Conservation (phyloP, 2,888 invertebrate species). For the Lutraria lutraria region DNA sequence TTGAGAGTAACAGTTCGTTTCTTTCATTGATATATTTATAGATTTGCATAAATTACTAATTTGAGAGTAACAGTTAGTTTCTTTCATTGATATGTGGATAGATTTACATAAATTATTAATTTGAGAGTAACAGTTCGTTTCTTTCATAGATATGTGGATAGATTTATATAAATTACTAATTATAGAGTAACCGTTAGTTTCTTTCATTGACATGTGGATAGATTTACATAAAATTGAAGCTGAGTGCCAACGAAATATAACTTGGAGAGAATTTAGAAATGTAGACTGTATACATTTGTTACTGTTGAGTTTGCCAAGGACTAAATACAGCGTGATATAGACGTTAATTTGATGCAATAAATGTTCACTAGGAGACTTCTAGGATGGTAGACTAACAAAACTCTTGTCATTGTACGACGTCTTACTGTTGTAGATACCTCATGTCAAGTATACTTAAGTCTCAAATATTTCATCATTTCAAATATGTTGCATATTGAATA, state of each 20-base stretch:
- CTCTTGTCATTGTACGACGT: neutral
- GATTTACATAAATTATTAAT: conserved; percentile 15
- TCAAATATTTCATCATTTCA: no score
- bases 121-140: neutral
- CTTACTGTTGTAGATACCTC: no score
- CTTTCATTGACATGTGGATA: neutral
- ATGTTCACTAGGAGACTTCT: neutral
- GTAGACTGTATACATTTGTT: neutral
- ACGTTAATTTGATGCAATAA: conserved; percentile 21
- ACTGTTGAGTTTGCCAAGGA: neutral
- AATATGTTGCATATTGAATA: no score
- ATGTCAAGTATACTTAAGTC: no score
- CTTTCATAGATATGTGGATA: neutral
- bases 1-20: neutral
- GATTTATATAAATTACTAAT: conserved; percentile 11
- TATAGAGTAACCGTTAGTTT: neutral
- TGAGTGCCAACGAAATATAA: conserved; percentile 5
- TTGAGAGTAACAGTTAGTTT: no score
- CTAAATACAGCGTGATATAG: conserved; percentile 2
- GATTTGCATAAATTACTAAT: no score
- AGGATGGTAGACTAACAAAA: neutral
- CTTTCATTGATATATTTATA: neutral
- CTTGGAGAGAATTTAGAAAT: neutral
- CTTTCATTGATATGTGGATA: no score
- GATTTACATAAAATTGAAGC: conserved; percentile 17